Conservation (phyloP, 2,888 invertebrate genomes). For the Hylaea fasciaria region DNA sequence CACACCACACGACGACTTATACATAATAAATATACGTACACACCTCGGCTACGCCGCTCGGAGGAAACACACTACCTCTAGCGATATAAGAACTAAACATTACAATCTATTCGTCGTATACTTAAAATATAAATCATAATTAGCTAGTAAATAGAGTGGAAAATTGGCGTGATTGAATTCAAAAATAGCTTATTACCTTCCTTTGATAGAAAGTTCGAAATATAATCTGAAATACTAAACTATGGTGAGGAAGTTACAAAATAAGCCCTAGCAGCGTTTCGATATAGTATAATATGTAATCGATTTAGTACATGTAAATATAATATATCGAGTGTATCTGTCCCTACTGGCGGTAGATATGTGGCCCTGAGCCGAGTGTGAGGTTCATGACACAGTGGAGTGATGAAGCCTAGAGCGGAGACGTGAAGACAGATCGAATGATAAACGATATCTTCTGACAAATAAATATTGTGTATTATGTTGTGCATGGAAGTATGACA, state of each 20-base stretch:
- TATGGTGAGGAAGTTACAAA: slow-evolving; percentile 70
- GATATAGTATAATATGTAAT: slow-evolving; percentile 45
- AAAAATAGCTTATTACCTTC: slow-evolving; percentile 66
- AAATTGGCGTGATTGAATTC: slow-evolving; percentile 72
- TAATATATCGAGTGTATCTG: slow-evolving; percentile 58
- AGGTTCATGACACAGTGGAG: slow-evolving; percentile 52
- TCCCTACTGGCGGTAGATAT: slow-evolving; percentile 45
- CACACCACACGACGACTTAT: slow-evolving; percentile 56
- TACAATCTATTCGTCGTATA: slow-evolving; percentile 57
- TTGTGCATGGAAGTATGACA: slow-evolving; percentile 76
- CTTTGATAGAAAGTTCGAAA: slow-evolving; percentile 59
- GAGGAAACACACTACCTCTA: slow-evolving; percentile 61
- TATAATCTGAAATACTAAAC: slow-evolving; percentile 70
- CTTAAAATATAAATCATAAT: slow-evolving; percentile 66
- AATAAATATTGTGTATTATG: slow-evolving; percentile 66
- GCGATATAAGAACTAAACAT: slow-evolving; percentile 48
- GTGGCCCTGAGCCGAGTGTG: slow-evolving; percentile 45
- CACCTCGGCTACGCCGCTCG: slow-evolving; percentile 55
- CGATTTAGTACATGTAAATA: slow-evolving; percentile 50
- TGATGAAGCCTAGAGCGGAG: slow-evolving; percentile 62
- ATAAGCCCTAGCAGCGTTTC: slow-evolving; percentile 72
- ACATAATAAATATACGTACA: slow-evolving; percentile 70
- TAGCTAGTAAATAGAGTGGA: slow-evolving; percentile 68
- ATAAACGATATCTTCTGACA: slow-evolving; percentile 60
- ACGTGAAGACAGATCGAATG: slow-evolving; percentile 61